Conservation (phyloP, 2,113 vertebrate species). For the Carlito syrichta region DNA sequence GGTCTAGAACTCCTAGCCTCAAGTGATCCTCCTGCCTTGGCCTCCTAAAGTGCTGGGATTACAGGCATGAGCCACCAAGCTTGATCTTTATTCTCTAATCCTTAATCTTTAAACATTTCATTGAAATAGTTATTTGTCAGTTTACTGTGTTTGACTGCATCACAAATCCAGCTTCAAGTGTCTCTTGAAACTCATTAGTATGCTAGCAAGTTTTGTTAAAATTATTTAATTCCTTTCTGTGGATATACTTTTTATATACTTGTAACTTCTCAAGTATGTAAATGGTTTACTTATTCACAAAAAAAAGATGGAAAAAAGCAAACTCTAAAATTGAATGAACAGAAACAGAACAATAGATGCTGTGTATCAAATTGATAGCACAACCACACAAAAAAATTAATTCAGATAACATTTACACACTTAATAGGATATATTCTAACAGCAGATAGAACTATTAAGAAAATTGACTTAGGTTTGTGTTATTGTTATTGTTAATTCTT, state of each 20-base stretch:
- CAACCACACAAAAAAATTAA: background rate
- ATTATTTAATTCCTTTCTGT: background rate
- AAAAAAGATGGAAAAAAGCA: background rate
- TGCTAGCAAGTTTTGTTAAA: background rate
- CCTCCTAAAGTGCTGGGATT: too few relatives aligned
- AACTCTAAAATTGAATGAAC: background rate
- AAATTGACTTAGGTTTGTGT: background rate
- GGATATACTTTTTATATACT: background rate
- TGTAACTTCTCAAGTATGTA: background rate
- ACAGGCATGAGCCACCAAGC: too few relatives aligned
- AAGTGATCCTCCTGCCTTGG: too few relatives aligned
- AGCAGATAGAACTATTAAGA: background rate
- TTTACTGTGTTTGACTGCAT: background rate
- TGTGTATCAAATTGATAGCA: background rate
- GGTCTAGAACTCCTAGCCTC: too few relatives aligned
- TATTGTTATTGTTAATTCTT: background rate
- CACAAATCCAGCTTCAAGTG: background rate
- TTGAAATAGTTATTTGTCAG: background rate
- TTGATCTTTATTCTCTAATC: too few relatives aligned
- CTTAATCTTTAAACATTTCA: background rate
- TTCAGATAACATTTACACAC: background rate
- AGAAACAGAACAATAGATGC: background rate
- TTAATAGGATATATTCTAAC: background rate
- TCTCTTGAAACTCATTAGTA: background rate
- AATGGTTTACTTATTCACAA: constrained; percentile 18